Evolutionary conservation across 37 sponge, comb jelly and placozoan genomes (phyloP).

Genomic region (Dysidea cf. avara): DNA sequence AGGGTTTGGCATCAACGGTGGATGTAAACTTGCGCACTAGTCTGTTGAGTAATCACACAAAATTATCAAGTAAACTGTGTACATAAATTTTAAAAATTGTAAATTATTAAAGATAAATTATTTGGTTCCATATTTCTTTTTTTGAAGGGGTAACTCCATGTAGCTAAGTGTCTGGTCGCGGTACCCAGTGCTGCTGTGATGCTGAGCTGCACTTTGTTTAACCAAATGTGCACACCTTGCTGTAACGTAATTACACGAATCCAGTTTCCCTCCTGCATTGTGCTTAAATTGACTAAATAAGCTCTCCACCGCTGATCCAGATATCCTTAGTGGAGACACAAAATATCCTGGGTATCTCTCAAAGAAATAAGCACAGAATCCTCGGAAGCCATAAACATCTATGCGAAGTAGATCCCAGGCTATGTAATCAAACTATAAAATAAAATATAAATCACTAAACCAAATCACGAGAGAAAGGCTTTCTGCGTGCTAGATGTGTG

Average conservation of each 20-base stretch:
- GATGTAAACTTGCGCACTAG: neutral
- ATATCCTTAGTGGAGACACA: conserved; percentile 2
- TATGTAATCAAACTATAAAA: too few relatives aligned
- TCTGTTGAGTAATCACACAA: neutral
- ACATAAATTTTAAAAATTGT: too few relatives aligned
- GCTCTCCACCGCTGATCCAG: conserved; percentile 21
- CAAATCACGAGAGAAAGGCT: conserved; percentile 3
- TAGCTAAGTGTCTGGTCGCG: neutral
- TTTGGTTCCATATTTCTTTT: too few relatives aligned
- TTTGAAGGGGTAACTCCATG: neutral
- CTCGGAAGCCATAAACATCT: neutral
- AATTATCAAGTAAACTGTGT: too few relatives aligned
- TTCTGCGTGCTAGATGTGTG: neutral
- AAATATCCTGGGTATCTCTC: conserved; percentile 12
- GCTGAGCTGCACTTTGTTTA: conserved; percentile 1
- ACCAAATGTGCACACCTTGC: neutral
- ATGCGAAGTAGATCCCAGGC: conserved; percentile 22
- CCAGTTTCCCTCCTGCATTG: conserved; percentile 13
- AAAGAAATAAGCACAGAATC: conserved; percentile 4
- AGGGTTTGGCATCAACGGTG: neutral
- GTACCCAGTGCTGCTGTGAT: neutral
- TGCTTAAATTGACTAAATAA: conserved; percentile 11
- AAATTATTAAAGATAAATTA: too few relatives aligned
- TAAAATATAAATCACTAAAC: too few relatives aligned
- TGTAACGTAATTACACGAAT: conserved; percentile 11